Evolutionary conservation across 2,888 invertebrate genomes (phyloP), one percentile per base, ranked within the genome.

Genomic region (Allophyes oxyacanthae): DNA sequence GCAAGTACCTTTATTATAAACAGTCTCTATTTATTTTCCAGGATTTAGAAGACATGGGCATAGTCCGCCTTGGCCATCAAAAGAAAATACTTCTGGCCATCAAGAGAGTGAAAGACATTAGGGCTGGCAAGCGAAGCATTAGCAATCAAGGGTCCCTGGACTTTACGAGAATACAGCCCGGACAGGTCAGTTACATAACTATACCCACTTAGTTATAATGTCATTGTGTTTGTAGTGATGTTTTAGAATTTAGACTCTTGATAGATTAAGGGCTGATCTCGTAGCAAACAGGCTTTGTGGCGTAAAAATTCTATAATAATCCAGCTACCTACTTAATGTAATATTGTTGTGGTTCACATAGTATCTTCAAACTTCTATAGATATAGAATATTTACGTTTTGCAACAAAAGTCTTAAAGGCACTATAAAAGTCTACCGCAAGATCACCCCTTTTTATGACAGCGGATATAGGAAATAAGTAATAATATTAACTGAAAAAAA

Each of bases 61-160:
- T 98, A 81, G 97, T 98, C 20, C 96, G 98, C 82, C 93, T 98
- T 83, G 99, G 99, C 32, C 99, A 99, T 89, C 99, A 99, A 94
- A 99, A 99, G 95, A 98, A 99, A 94, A 97, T 99, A 76, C 96
- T 99, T 84, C 95, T 99, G 84, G 99, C 99, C 64, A 98, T 99
- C 78, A 99, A 99, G 90, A 96, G 99, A 88, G 97, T 99, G 50
- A 99, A 99, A 91, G 98, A 99, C 86, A 97, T 98, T 60, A 96
- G 97, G 77, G 97, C 97, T 46, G 98, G 98, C 43, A 98, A 98
- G 89, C 95, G 96, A 55, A 95, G 91, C 91, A 95, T 90, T 89
- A 95, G 88, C 79, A 94, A 84, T 81, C 94, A 93, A 70, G 92
- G 92, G 0, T 93, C 94, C 0, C 64, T 94, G 70, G 94, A 94